Evolutionary conservation across 1,140 invertebrate species (phyloP).

Genomic region (Bombus affinis): DNA sequence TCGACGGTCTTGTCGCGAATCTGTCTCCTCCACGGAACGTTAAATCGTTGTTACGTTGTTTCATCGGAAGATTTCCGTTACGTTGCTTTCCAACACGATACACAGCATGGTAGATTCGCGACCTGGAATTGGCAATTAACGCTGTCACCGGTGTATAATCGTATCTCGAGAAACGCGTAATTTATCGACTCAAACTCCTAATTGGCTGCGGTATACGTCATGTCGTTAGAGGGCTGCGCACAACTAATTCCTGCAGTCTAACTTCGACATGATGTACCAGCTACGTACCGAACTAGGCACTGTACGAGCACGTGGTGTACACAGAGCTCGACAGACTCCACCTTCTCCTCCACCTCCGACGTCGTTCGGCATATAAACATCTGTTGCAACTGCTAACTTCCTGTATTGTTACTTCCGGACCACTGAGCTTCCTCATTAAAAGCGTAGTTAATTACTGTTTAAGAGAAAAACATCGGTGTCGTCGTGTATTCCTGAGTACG

Average conservation of each 20-base stretch:
- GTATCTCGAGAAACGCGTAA: slow-evolving; percentile 74
- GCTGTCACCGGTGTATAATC: slow-evolving; percentile 74
- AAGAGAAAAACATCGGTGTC: slow-evolving; percentile 55
- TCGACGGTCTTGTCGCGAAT: slow-evolving; percentile 16
- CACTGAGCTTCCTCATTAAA: slow-evolving; percentile 61
- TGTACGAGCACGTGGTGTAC: slow-evolving; percentile 52
- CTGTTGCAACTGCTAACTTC: slow-evolving; percentile 58
- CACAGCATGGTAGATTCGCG: slow-evolving; percentile 65
- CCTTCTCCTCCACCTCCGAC: slow-evolving; percentile 13
- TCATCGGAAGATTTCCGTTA: slow-evolving; percentile 63
- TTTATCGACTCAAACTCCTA: slow-evolving; percentile 76
- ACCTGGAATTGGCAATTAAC: slow-evolving; percentile 76
- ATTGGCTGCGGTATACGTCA: slow-evolving; percentile 73
- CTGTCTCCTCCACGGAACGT: slow-evolving; percentile 2
- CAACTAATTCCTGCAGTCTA: slow-evolving; percentile 71
- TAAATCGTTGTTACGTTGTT: slow-evolving; percentile 58
- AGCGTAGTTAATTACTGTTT: slow-evolving; percentile 60
- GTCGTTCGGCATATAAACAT: slow-evolving; percentile 64
- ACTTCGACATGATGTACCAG: slow-evolving; percentile 69
- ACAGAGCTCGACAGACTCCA: slow-evolving; percentile 38
- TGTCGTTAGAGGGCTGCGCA: slow-evolving; percentile 69
- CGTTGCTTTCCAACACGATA: slow-evolving; percentile 58
- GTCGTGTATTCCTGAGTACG: slow-evolving; percentile 27
- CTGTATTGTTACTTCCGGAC: slow-evolving; percentile 63
- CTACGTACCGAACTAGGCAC: slow-evolving; percentile 62